These are phyloP conservation scores for Diachasma alloeum DNA, from an alignment of 1,140 invertebrate genomes.

Conservation along the genomic window DNA sequence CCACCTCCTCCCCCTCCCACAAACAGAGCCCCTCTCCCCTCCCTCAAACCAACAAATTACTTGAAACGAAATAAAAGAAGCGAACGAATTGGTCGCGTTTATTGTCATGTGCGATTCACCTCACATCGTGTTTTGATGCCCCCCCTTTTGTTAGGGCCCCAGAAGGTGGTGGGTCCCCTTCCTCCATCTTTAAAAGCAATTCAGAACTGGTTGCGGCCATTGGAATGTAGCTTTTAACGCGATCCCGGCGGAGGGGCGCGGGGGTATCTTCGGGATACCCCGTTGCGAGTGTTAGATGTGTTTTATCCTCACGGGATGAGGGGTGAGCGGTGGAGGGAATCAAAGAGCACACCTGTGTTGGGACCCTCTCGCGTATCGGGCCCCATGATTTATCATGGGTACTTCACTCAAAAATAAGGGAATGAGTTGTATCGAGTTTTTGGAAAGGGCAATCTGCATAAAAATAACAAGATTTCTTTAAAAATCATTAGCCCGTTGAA, in stretches of 20 bases:
- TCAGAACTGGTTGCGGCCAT: conserved; percentile 45
- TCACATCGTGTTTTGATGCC: not conserved
- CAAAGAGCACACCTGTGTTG: conserved; percentile 15
- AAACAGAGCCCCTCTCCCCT: no score
- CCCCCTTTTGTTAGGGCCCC: not conserved
- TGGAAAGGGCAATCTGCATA: no score
- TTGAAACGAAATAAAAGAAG: no score
- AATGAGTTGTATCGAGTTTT: no score
- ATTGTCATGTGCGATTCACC: not conserved
- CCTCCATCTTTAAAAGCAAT: conserved; percentile 44
- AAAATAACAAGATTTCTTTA: no score
- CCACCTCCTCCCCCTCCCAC: no score
- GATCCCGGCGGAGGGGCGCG: conserved; percentile 12
- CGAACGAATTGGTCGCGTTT: not conserved
- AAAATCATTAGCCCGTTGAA: no score
- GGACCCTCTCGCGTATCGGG: conserved; percentile 36
- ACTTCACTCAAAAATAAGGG: not conserved
- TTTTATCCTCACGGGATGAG: not conserved
- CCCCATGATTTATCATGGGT: conserved; percentile 38
- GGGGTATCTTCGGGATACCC: conserved; percentile 12
- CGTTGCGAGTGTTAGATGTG: conserved; percentile 24
- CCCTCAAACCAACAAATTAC: no score
- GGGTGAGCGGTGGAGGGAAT: conserved; percentile 6
- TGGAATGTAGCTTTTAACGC: conserved; percentile 49
- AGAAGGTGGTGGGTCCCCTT: conserved; percentile 29